Evolutionary conservation across 2,888 invertebrate genomes (phyloP).

Genomic region (Imbricaverruca yamaguchii): DNA sequence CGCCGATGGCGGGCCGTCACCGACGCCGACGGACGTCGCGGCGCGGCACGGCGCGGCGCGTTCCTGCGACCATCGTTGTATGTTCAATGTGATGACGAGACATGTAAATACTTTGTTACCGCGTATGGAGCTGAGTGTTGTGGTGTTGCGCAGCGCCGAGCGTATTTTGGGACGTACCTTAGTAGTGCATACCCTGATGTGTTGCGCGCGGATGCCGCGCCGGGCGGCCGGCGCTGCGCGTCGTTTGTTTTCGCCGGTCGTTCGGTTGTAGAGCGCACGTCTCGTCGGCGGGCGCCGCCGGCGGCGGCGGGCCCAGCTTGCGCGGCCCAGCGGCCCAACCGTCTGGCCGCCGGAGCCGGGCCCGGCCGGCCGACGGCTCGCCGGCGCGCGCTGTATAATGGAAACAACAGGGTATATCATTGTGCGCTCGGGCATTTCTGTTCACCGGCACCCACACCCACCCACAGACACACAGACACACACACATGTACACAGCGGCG

Average conservation of each 20-base stretch:
- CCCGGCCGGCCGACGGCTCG: neutral
- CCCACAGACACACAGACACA: neutral
- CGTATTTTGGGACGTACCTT: neutral
- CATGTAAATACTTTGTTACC: constrained; percentile 19
- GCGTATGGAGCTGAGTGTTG: neutral
- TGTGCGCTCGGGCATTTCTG: constrained; percentile 19
- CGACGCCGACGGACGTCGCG: neutral
- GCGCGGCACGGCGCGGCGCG: too few relatives aligned
- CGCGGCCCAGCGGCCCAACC: neutral
- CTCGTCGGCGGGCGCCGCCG: neutral
- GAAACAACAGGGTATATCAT: constrained; percentile 22
- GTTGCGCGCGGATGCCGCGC: neutral
- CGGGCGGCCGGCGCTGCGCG: neutral
- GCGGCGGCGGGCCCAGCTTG: neutral
- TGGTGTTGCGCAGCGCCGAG: neutral
- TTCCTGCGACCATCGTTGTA: neutral
- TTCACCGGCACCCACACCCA: constrained; percentile 7
- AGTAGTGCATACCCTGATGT: constrained; percentile 14
- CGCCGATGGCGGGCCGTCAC: neutral
- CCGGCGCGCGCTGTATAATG: constrained; percentile 7
- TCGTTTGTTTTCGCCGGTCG: neutral
- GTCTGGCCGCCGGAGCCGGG: neutral
- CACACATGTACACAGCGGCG: too few relatives aligned
- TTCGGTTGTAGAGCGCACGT: constrained; percentile 1
- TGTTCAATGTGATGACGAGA: constrained; percentile 20